A percentile compares a stretch with the other conserved stretches of the same genome.
Evolutionary conservation across 2,888 invertebrate species (phyloP).

Genomic region (Eristalis arbustorum): DNA sequence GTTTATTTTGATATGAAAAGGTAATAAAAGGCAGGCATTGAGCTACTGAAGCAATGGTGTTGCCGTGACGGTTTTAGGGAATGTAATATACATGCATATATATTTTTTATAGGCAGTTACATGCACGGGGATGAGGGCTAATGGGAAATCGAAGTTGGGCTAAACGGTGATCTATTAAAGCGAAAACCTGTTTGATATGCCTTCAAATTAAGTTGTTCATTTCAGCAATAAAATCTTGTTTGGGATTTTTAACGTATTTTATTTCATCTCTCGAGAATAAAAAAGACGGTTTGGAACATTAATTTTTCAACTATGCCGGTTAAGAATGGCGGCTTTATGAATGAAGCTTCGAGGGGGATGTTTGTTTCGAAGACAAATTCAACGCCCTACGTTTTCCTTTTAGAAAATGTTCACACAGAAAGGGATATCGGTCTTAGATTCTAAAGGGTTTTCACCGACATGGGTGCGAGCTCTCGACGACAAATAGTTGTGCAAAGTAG

Average conservation of each 20-base stretch:
- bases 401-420: too few relatives aligned
- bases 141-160: background rate
- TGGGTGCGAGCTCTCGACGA: too few relatives aligned
- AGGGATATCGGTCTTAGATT: too few relatives aligned
- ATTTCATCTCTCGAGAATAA: too few relatives aligned
- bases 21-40: conserved; percentile 20
- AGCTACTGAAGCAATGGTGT: conserved; percentile 22
- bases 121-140: background rate
- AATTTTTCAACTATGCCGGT: too few relatives aligned
- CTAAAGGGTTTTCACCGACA: too few relatives aligned
- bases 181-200: background rate
- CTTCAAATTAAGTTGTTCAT: background rate
- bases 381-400: too few relatives aligned
- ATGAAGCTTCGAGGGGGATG: too few relatives aligned
- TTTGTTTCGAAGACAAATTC: too few relatives aligned
- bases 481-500: too few relatives aligned
- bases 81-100: background rate
- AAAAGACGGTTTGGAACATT: too few relatives aligned
- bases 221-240: background rate
- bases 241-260: background rate
- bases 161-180: background rate
- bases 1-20: conserved; percentile 45
- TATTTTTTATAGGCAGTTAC: background rate
- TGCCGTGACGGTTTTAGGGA: conserved; percentile 22
- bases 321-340: too few relatives aligned